Evolutionary conservation across 2,797 vertebrate species (phyloP), one percentile per base, ranked within the genome.

Genomic region (Epinephelus awoara): DNA sequence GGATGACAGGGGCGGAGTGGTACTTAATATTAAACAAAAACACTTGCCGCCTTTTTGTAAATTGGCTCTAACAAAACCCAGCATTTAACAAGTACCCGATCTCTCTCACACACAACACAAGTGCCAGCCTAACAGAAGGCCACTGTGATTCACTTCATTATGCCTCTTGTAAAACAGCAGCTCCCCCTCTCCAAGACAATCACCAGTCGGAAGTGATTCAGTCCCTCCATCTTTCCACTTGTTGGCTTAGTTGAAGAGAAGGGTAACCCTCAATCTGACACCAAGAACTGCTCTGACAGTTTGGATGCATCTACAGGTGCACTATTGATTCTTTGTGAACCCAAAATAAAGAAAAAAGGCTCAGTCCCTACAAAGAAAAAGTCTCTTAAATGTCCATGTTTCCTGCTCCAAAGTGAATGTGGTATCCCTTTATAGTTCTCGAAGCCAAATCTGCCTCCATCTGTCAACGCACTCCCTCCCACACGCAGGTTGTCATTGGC

Each of bases 391-490:
- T n/a, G 25, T 3, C n/a, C 19, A 5, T 27, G 23, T 55, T 68
- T 52, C 69, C 68, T 78, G 12, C 25, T 14, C 9, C 4, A 12
- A 10, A 72, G 38, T 42, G 29, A 66, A 42, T 6, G 34, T 76
- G 52, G 21, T 40, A 56, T 80, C 73, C n/a, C 25, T 69, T 67
- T 59, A 72, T 70, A 72, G 77, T 38, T 38, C n/a, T 71, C 72
- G 6, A 27, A 79, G 51, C 27, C 62, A 66, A 72, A 44, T 69
- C 72, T 75, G 58, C 58, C 38, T 77, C 75, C 55, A 77, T 80
- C 80, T 88, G 81, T 55, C 18, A 86, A 80, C 75, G 76, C 72
- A 66, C 77, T 85, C 63, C 81, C 65, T 87, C 92, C 79, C 80
- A 90, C 85, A 65, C 51, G 75, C 75, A 64, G 70, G 61, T 84